Percentiles rank a stretch among this genome's conserved stretches.
Conservation (phyloP, 2,797 vertebrate genomes). For the Sternotherus odoratus region DNA sequence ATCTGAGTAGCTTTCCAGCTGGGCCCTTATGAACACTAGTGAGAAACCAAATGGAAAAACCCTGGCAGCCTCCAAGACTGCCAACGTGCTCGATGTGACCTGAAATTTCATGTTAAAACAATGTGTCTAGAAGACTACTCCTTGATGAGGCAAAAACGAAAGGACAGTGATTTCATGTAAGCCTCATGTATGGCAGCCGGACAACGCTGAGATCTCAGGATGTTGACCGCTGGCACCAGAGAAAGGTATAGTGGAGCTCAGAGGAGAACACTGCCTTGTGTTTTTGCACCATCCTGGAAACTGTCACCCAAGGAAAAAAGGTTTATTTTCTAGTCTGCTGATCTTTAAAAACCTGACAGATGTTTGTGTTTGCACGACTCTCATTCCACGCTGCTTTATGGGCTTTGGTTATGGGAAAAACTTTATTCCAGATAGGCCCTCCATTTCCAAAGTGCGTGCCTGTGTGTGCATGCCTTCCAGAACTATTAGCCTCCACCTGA, state of each 20-base stretch:
- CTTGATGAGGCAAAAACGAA: conserved; percentile 17
- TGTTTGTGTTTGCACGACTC: neutral
- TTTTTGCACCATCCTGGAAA: neutral
- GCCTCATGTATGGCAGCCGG: conserved; percentile 28
- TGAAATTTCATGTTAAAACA: neutral
- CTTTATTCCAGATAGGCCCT: too few relatives aligned
- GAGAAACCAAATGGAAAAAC: conserved; percentile 30
- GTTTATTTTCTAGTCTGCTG: neutral
- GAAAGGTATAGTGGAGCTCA: neutral
- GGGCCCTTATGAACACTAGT: neutral
- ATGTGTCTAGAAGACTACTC: conserved; percentile 56
- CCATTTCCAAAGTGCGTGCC: too few relatives aligned
- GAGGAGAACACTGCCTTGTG: neutral
- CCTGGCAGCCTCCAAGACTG: conserved; percentile 7
- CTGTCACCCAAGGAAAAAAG: neutral
- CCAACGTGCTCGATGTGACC: conserved; percentile 57
- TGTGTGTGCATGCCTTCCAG: neutral
- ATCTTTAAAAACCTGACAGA: neutral
- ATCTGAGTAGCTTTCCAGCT: conserved; percentile 3
- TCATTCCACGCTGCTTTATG: neutral
- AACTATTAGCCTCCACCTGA: neutral
- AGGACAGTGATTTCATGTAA: conserved; percentile 52
- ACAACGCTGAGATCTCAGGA: neutral
- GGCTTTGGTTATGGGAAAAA: too few relatives aligned
- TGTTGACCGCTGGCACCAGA: neutral